These are phyloP conservation scores for Atta texana DNA, from an alignment of 1,140 invertebrate species.

Conservation along the genomic window DNA sequence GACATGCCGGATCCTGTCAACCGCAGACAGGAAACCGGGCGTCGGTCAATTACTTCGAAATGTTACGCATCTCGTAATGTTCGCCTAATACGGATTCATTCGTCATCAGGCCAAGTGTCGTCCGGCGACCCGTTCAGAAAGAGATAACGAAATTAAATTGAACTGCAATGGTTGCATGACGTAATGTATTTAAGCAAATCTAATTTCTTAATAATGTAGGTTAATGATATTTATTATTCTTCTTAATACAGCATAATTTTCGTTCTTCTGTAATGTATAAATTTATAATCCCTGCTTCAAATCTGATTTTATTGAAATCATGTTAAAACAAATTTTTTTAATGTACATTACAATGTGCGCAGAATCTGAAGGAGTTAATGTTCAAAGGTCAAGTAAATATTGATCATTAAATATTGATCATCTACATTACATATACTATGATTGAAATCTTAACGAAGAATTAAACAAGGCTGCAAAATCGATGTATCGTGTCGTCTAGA, in stretches of 20 bases:
- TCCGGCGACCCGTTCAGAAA: background rate
- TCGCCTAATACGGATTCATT: constrained; percentile 8
- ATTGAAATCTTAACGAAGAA: background rate
- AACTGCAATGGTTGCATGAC: background rate
- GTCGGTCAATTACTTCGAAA: constrained; percentile 38
- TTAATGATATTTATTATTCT: too few relatives aligned
- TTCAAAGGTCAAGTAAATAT: too few relatives aligned
- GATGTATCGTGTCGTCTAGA: background rate
- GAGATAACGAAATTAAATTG: background rate
- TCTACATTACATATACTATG: background rate
- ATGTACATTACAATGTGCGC: too few relatives aligned
- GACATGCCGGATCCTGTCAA: constrained; percentile 19
- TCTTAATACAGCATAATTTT: background rate
- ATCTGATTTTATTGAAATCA: too few relatives aligned
- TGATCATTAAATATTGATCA: background rate
- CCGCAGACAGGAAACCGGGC: constrained; percentile 50
- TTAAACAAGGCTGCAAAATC: constrained; percentile 7
- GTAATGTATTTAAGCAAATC: background rate
- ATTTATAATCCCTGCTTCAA: background rate
- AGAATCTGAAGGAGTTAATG: too few relatives aligned
- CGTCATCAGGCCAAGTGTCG: constrained; percentile 14
- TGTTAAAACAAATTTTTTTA: too few relatives aligned
- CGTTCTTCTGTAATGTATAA: background rate
- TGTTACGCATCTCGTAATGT: background rate
- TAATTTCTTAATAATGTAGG: background rate